Evolutionary conservation across 2,113 vertebrate genomes (phyloP).

Genomic region (Siphamia tubifer): DNA sequence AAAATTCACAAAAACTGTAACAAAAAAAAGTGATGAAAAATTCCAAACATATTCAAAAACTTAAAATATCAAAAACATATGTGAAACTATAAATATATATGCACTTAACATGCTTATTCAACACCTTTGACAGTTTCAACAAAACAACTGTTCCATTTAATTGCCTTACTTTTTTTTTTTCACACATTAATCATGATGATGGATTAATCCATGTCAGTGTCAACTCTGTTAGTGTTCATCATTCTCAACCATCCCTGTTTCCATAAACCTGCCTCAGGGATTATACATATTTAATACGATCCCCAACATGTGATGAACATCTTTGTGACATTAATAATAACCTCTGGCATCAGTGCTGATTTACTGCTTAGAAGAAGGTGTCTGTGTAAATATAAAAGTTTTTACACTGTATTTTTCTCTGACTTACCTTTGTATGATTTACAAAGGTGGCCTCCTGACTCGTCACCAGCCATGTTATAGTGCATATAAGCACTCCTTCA

Average conservation of each 20-base stretch:
- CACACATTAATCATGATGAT: no score
- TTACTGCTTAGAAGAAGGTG: not conserved
- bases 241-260: slow-evolving; percentile 22
- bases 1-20: no score
- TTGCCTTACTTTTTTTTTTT: no score
- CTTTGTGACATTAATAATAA: slow-evolving; percentile 54
- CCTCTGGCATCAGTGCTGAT: slow-evolving; percentile 10
- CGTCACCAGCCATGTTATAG: not conserved
- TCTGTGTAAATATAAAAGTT: not conserved
- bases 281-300: slow-evolving; percentile 65
- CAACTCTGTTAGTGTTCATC: slow-evolving; percentile 2
- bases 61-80: no score
- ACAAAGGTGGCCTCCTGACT: not conserved
- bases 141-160: no score
- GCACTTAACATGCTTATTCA: no score
- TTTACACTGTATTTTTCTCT: not conserved
- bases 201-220: slow-evolving; percentile 4
- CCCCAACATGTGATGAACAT: slow-evolving; percentile 48
- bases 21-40: no score
- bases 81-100: no score
- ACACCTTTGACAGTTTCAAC: no score
- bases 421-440: not conserved
- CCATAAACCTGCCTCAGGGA: slow-evolving; percentile 32
- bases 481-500: not conserved
- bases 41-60: no score